Conservation (phyloP, 1,140 invertebrate species). For the Telenomus remus region DNA sequence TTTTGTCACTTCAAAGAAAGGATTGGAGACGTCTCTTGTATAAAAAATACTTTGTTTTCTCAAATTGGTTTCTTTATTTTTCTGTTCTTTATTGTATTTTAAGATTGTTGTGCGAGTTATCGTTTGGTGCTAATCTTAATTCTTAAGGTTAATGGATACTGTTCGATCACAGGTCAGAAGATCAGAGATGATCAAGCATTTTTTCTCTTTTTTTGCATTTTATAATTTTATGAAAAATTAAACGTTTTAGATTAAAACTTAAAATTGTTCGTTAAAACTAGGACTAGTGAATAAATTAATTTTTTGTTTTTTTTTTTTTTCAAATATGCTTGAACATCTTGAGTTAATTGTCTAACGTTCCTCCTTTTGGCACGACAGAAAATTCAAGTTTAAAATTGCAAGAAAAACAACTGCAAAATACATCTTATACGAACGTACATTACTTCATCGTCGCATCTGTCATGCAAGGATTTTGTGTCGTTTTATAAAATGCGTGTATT, state of each 20-base stretch:
- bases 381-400: neutral
- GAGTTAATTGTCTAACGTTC: neutral
- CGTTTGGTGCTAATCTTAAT: neutral
- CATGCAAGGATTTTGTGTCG: too few species aligned
- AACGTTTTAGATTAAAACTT: too few species aligned
- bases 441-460: too few species aligned
- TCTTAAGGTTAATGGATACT: conserved; percentile 15
- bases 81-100: neutral
- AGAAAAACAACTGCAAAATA: neutral
- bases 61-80: neutral
- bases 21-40: too few species aligned
- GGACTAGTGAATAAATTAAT: neutral
- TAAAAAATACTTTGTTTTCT: too few species aligned
- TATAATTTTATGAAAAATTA: too few species aligned
- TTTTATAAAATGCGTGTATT: conserved; percentile 21
- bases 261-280: too few species aligned
- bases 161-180: conserved; percentile 40
- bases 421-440: too few species aligned
- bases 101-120: neutral
- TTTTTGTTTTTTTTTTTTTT: neutral
- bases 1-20: too few species aligned
- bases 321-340: neutral
- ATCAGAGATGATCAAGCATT: conserved; percentile 9
- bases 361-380: neutral
- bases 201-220: neutral